Conservation (phyloP, 2,797 vertebrate genomes). For the Melanotaenia maccullochi region DNA sequence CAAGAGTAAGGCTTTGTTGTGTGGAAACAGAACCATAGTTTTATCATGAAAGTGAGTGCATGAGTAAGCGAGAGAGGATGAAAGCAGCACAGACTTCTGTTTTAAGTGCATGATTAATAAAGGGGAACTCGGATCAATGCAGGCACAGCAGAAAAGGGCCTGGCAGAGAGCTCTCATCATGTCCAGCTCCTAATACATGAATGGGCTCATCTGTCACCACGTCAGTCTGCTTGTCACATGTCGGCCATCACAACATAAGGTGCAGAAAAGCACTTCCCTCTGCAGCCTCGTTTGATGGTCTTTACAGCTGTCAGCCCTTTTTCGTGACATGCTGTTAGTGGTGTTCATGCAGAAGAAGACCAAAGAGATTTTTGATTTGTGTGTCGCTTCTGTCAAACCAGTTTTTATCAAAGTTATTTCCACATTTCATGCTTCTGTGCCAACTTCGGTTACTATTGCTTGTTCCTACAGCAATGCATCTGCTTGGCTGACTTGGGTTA, state of each 20-base stretch:
- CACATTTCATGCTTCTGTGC: slow-evolving; percentile 15
- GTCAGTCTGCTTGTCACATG: slow-evolving; percentile 43
- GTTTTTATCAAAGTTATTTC: slow-evolving; percentile 28
- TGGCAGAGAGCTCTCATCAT: slow-evolving; percentile 60
- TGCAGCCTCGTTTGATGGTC: slow-evolving; percentile 40
- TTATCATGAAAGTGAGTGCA: slow-evolving; percentile 66
- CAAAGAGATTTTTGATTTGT: slow-evolving; percentile 29
- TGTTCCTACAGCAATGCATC: slow-evolving; percentile 31
- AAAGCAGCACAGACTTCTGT: slow-evolving; percentile 63
- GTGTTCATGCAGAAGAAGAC: slow-evolving; percentile 43
- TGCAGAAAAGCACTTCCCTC: slow-evolving; percentile 45
- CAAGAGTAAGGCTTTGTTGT: slow-evolving; percentile 43
- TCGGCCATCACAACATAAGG: slow-evolving; percentile 35
- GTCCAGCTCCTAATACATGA: slow-evolving; percentile 57
- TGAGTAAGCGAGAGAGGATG: slow-evolving; percentile 51
- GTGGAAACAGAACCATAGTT: slow-evolving; percentile 26
- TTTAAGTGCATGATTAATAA: slow-evolving; percentile 72
- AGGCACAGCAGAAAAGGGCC: slow-evolving; percentile 43
- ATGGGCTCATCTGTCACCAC: slow-evolving; percentile 56
- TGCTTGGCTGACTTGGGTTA: slow-evolving; percentile 26
- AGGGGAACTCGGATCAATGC: slow-evolving; percentile 67
- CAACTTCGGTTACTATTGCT: slow-evolving; percentile 10
- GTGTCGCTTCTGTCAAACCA: slow-evolving; percentile 38
- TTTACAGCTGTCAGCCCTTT: slow-evolving; percentile 39
- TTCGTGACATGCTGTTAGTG: slow-evolving; percentile 25